Base-by-base conservation (phyloP, 2,797 vertebrate species). In the Streptopelia turtur region DNA sequence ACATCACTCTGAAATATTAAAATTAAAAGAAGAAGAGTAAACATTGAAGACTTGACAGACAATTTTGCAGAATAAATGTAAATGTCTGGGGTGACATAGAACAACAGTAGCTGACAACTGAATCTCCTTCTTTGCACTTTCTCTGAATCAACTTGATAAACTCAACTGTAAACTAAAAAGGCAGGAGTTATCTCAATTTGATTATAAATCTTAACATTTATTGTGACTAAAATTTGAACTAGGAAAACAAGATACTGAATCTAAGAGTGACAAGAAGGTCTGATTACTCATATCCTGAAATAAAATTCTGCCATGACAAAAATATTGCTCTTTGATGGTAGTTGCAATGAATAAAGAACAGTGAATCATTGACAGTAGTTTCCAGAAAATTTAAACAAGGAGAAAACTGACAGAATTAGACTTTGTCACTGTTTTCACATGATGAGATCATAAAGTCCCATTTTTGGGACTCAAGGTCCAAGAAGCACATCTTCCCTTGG, bases 141-240 rank as follows among this genome's bases (percentile, higher is more conserved):
- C n/a, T 63, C 43, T 89, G 76, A 93, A 89, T 89, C 28, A 78
- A 72, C 25, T 65, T 65, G 60, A 94, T 87, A 85, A 93, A 88
- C 52, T 90, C 59, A 77, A 35, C n/a, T 66, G 22, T 89, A 89
- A 92, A 63, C 63, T 84, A 74, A 35, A 53, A 56, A 65, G 52
- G 25, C 13, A 75, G 64, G 31, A 91, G 50, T 70, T 93, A 57
- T 79, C 24, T 70, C 50, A 57, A 35, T 65, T 92, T 93, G 83
- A 50, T 85, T 89, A 56, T 13, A 91, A 76, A 93, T 87, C 16
- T 76, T 87, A 76, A 69, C 27, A 65, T 77, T 92, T 87, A 60
- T 53, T 91, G 20, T 75, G 24, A 65, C 69, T 83, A 22, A 65
- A 94, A 75, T 49, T 84, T 74, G 47, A 93, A 75, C 3, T 60